Evolutionary conservation across 2,888 invertebrate genomes (phyloP), one percentile per base, ranked within the genome.

Genomic region (Panzeria rudis): DNA sequence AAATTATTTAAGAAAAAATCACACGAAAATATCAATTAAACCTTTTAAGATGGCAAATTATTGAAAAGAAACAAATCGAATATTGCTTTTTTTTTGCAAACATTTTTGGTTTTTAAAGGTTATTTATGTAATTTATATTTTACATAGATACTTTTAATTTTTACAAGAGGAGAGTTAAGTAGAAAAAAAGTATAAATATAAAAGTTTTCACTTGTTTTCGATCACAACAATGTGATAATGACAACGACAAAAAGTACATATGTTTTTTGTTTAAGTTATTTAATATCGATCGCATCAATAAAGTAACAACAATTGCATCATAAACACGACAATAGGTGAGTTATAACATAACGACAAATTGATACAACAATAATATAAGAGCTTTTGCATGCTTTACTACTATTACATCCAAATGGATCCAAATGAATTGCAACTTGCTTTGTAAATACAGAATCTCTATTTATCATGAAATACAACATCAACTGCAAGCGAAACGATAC

Each of bases 241-340:
- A 3, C 4, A 62, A 32, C 23, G 61, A 71, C 17, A 78, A 11
- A n/a, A n/a, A 62, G 15, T 32, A 23, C 13, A 20, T 56, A 25
- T 35, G 5, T 54, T 23, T 44, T 61, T 66, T 68, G 25, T 50
- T 47, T 17, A 72, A 77, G 72, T 81, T 84, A 84, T 84, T 84
- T 81, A 84, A 81, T 80, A 77, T 50, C 35, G 29, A 29, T 29
- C 29, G 56, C 29, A 35, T 47, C 66, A 77, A 77, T 72, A 75
- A 80, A 73, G 32, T 50, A 61, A 61, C 84, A 81, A 77, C 29
- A 84, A 80, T 77, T 77, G 81, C 77, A 84, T 84, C 76, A 84
- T 81, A 50, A 84, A 77, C 35, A 38, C 81, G 44, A 81, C 68
- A 72, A 79, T 61, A 62, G 44, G 44, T 50, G 52, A 38, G 44